Evolutionary conservation across 2,113 vertebrate species (phyloP), one percentile per base, ranked within the genome.

Genomic region (Dromiciops gliroides): DNA sequence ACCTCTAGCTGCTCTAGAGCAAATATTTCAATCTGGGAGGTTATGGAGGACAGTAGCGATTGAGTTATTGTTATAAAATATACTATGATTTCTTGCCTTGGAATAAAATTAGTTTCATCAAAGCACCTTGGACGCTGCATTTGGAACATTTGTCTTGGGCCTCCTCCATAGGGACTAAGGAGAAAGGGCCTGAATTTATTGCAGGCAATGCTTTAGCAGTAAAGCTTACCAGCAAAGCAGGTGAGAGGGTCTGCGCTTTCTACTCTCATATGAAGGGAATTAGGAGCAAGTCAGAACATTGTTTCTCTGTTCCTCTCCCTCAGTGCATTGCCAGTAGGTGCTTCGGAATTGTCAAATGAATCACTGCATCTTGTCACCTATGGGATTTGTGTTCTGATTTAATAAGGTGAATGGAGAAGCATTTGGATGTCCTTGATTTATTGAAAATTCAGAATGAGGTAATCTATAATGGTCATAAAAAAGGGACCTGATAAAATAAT

Each of bases 371-470:
- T 83, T 83, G 67, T 83, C 3, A 25, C 53, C 28, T 93, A 53
- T 50, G 90, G 25, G 89, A 28, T 28, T 31, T 93, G 44, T 25
- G 48, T 89, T 92, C 44, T 51, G 50, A 91, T 25, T 48, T 47
- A 60, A 28, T 5, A 31, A 93, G 44, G 26, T 49, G 37, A 91
- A 23, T 49, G 16, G 49, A 95, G 31, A 91, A 52, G 3, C 0
- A 0, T 19, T 19, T 88, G 44, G 49, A 60, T 91, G 28, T 5
- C 88, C 51, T 51, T 91, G 92, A 48, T 47, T 94, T 90, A 83
- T 51, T 96, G 92, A 83, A 90, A 90, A 88, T 60, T 48, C 10
- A 90, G 28, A 92, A 9, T 3, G 52, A 89, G 89, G n/a, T 83
- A 83, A 83, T 83, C 22, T 37, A 67, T 23, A 83, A 83, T 44